Evolutionary conservation across 1,140 invertebrate genomes (phyloP), one percentile per base, ranked within the genome.

Genomic region (Euura saliciscinereae): DNA sequence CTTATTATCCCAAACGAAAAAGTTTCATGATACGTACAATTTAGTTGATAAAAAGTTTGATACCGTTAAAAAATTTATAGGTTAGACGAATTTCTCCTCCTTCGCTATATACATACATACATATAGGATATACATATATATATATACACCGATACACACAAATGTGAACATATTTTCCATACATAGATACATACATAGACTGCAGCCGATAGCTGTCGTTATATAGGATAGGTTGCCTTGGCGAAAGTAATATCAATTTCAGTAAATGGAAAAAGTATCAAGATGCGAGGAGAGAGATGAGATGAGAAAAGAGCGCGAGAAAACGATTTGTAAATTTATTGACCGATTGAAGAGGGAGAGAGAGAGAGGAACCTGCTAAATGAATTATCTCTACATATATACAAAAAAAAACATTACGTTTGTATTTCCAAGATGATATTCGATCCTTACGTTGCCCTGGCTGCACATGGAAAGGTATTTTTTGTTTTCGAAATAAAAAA

Each of bases 251-350:
- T 85, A 83, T 85, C 82, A 83, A 83, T 85, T 85, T 83, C 78
- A 80, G 80, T 79, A 83, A 83, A 82, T 83, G 81, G 83, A 81
- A 83, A 83, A 85, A 83, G 81, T 83, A 85, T 83, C 78, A 80
- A 80, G 77, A 82, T 82, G 78, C 78, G 51, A 67, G 13, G 28
- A 28, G 28, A 28, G 28, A 28, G 28, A 28, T 28, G 28, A 28
- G 28, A 28, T 28, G 28, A 28, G 28, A 28, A 28, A 28, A 46
- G 65, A 51, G 42, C 45, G 67, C 44, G 65, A 64, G 68, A 46
- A 11, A 43, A 42, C 78, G 73, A 80, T 80, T 78, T 72, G 71
- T 70, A 73, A 80, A 78, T 80, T 80, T 78, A 77, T 80, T 73
- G 77, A 78, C 73, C 78, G 74, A 76, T 75, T 68, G 66, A 66